Evolutionary conservation across 2,113 vertebrate genomes (phyloP).

Genomic region (Oreocharis arfaki): DNA sequence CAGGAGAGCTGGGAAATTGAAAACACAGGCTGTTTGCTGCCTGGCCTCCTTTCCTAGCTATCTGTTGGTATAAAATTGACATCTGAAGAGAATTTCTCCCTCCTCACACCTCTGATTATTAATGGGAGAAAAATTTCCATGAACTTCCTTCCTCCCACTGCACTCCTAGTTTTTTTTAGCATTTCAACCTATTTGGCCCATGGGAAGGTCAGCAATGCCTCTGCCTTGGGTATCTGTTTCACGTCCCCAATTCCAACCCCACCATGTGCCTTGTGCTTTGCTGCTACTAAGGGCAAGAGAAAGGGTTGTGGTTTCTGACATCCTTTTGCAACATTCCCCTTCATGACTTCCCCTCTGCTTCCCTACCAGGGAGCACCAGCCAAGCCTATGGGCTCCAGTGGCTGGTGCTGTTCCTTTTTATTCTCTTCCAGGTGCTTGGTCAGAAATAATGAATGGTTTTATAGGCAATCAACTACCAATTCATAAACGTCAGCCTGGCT

Average conservation of each 20-base stretch:
- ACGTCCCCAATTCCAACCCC: not conserved
- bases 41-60: constrained; percentile 6
- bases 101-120: not conserved
- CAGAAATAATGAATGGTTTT: constrained; percentile 58
- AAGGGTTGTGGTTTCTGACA: not conserved
- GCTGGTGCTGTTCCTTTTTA: constrained; percentile 2
- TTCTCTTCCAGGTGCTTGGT: constrained; percentile 48
- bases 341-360: not conserved
- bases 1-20: not conserved
- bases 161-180: not conserved
- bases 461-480: constrained; percentile 58
- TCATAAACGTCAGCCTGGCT: constrained; percentile 45
- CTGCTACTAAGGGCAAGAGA: not conserved
- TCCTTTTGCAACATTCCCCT: not conserved
- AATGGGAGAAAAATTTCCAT: not conserved
- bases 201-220: not conserved
- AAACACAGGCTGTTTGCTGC: not conserved
- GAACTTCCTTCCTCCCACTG: not conserved
- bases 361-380: not conserved
- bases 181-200: not conserved
- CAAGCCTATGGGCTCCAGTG: not conserved
- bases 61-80: not conserved
- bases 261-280: not conserved
- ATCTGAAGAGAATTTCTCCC: not conserved
- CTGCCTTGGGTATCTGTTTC: not conserved